Evolutionary conservation across 2,113 vertebrate genomes (phyloP).

Genomic region (Callospermophilus lateralis): DNA sequence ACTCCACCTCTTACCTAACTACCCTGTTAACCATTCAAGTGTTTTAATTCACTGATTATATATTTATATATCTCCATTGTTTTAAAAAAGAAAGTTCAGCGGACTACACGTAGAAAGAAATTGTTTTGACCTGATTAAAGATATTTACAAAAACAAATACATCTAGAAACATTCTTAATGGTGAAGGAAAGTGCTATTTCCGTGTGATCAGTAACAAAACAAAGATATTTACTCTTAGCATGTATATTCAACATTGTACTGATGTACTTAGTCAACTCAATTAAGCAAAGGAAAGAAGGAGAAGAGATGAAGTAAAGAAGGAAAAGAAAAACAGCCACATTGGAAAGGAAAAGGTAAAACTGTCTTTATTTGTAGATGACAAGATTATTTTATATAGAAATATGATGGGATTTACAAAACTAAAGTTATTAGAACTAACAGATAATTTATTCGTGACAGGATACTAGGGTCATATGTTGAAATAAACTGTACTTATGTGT

Average conservation of each 20-base stretch:
- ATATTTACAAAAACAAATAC: background rate
- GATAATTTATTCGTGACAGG: background rate
- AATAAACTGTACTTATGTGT: background rate
- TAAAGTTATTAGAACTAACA: background rate
- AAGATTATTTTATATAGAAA: background rate
- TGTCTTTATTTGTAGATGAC: background rate
- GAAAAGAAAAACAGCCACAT: background rate
- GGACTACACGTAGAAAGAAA: background rate
- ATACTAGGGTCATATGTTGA: background rate
- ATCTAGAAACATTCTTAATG: background rate
- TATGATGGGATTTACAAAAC: no score
- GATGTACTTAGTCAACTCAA: background rate
- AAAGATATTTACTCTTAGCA: no score
- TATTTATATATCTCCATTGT: background rate
- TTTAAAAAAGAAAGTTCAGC: background rate
- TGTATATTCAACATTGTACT: background rate
- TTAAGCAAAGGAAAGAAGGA: background rate
- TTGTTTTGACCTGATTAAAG: background rate
- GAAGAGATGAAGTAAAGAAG: rapidly evolving
- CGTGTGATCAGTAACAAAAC: background rate
- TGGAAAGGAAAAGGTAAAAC: background rate
- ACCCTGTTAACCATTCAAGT: no score
- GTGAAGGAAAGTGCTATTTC: background rate
- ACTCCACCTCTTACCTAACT: no score
- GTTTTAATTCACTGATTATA: no score